Evolutionary conservation across 2,888 invertebrate genomes (phyloP).

Genomic region (Idaea aversata): DNA sequence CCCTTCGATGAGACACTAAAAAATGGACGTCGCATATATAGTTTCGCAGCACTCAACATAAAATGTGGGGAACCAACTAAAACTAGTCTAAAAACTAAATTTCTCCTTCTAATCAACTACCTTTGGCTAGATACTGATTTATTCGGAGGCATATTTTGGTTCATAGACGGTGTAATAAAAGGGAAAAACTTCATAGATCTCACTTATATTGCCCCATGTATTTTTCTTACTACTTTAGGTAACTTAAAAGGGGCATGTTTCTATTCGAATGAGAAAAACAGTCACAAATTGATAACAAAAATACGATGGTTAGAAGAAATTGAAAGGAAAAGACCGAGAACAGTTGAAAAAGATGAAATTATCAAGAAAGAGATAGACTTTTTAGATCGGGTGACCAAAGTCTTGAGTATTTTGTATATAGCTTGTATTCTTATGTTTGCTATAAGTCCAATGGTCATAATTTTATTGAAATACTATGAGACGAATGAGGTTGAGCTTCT

Average conservation of each 20-base stretch:
- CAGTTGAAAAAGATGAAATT: constrained; percentile 32
- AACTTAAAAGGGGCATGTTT: constrained; percentile 36
- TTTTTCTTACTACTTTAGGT: constrained; percentile 33
- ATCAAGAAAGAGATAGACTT: constrained; percentile 38
- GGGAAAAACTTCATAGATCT: constrained; percentile 42
- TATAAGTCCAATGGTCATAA: constrained; percentile 41
- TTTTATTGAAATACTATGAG: constrained; percentile 40
- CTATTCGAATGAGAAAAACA: constrained; percentile 30
- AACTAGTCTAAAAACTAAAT: constrained; percentile 22
- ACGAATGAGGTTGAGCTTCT: constrained; percentile 40
- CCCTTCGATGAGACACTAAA: constrained; percentile 39
- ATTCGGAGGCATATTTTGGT: constrained; percentile 39
- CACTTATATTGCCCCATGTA: constrained; percentile 47
- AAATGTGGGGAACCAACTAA: constrained; percentile 28
- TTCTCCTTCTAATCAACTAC: constrained; percentile 41
- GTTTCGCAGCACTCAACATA: constrained; percentile 39
- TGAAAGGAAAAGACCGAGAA: constrained; percentile 16
- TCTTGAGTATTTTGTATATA: constrained; percentile 38
- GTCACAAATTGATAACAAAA: constrained; percentile 34
- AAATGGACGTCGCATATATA: constrained; percentile 36
- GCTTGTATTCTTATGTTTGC: constrained; percentile 38
- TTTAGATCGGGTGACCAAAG: constrained; percentile 40
- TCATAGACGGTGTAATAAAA: constrained; percentile 34
- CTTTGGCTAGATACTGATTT: constrained; percentile 42
- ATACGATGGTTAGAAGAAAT: constrained; percentile 38